Percentiles rank a stretch among this genome's conserved stretches.
Evolutionary conservation across 1,140 invertebrate species (phyloP).

Genomic region (Cotesia vestalis): DNA sequence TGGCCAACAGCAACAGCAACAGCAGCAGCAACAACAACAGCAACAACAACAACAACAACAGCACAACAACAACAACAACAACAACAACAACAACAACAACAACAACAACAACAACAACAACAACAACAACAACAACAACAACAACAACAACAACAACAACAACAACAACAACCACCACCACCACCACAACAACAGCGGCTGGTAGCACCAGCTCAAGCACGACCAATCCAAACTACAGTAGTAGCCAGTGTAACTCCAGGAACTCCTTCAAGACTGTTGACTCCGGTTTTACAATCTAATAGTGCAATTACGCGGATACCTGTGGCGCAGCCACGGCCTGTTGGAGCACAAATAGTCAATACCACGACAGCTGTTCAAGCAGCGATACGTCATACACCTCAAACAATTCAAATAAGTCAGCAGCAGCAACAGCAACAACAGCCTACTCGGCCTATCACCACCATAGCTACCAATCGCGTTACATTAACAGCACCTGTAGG

Average conservation of each 20-base stretch:
- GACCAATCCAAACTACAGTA: constrained; percentile 60
- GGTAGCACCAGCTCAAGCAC: constrained; percentile 50
- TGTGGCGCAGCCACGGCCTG: constrained; percentile 50
- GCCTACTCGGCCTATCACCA: constrained; percentile 45
- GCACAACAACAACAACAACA: too few relatives aligned
- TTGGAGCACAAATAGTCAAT: constrained; percentile 47
- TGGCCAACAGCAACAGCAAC: constrained; percentile 46
- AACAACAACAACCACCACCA: too few relatives aligned
- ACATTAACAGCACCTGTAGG: constrained; percentile 58
- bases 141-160: too few relatives aligned
- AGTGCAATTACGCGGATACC: constrained; percentile 56
- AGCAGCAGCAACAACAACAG: constrained; percentile 35
- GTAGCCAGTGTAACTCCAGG: constrained; percentile 54
- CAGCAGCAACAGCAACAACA: constrained; percentile 25
- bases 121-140: too few relatives aligned
- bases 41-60: too few relatives aligned
- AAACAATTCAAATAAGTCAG: constrained; percentile 57
- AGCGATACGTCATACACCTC: constrained; percentile 50
- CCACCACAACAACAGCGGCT: constrained; percentile 40
- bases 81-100: too few relatives aligned
- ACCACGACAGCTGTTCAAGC: constrained; percentile 49
- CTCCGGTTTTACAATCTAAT: constrained; percentile 59
- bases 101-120: too few relatives aligned
- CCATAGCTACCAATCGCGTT: constrained; percentile 56
- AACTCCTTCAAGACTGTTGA: constrained; percentile 56